Base-by-base conservation (phyloP, 2,888 invertebrate species). In the Drosophila lacicola region DNA sequence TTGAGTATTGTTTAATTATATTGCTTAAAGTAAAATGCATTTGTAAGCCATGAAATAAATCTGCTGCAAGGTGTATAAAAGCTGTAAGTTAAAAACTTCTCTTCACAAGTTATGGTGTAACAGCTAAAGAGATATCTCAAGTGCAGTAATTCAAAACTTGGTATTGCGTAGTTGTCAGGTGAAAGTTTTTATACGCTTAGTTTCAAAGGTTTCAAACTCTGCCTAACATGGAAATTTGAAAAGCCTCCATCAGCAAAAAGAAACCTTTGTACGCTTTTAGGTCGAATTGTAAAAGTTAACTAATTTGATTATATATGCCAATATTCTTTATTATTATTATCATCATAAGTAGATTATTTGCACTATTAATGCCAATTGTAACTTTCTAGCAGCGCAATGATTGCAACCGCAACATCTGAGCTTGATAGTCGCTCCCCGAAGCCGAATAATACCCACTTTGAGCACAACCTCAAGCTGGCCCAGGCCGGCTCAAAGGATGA, bases 401-500 rank as follows among this genome's bases (percentile, higher is more conserved):
- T 70, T 60, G 89, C 75, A 41, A 46, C 80, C 21, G 70, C 58
- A 13, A 44, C 74, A 53, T 47, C 72, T 17, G 76, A 83, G 42
- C 42, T 56, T 29, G 68, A 44, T 34, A 61, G 54, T 41, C 41
- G 36, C 45, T 47, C 86, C 37, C 60, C 41, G 29, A 74, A 76
- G 46, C 9, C 64, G 25, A 72, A 44, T 53, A 72, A 44, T 53
- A 49, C 60, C 6, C 72, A 58, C 6, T 78, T 88, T 45, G 70
- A 73, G 25, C 75, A 70, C 34, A 86, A 88, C 78, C 78, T 80
- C 0, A 78, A 78, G 51, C 46, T 82, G 66, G 77, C 86, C 6
- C 67, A 69, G 21, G 53, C 53, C 17, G 53, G 29, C 29, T n/a
- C 53, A 13, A 53, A 54, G 6, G 80, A 68, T 9, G 65, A 76